These are phyloP conservation scores for Drosophila neocordata DNA, from an alignment of 1,140 invertebrate genomes.

Conservation along the genomic window DNA sequence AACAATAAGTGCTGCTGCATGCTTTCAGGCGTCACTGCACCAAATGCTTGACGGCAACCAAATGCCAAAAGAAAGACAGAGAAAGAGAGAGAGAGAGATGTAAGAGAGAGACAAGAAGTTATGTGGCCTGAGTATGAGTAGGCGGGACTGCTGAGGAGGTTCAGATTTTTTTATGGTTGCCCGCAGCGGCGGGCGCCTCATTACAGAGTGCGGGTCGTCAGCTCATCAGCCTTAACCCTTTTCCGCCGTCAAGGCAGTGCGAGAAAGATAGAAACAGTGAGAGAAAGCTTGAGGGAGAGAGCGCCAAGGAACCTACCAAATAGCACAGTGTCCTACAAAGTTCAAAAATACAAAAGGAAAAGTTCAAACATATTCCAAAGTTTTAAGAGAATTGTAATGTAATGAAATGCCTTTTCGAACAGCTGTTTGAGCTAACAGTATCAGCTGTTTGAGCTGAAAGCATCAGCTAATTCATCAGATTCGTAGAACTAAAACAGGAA, in stretches of 20 bases:
- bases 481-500: no score
- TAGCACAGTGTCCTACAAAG: background rate
- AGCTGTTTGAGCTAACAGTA: background rate
- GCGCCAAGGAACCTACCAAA: background rate
- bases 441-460: no score
- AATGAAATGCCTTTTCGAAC: no score
- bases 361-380: no score
- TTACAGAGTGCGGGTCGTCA: conserved; percentile 53
- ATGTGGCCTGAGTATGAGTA: background rate
- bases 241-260: conserved; percentile 26
- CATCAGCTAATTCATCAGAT: no score
- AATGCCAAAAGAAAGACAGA: conserved; percentile 43
- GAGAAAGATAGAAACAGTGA: background rate
- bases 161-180: conserved; percentile 75
- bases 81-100: background rate
- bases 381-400: no score
- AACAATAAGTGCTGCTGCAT: conserved; percentile 79
- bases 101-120: background rate
- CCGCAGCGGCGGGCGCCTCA: conserved; percentile 71
- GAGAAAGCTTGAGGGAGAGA: background rate
- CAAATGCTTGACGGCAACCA: conserved; percentile 72
- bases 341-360: background rate
- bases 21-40: conserved; percentile 74
- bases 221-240: conserved; percentile 77
- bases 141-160: conserved; percentile 3